A percentile compares a stretch with the other conserved stretches of the same genome.
Evolutionary conservation across 2,113 vertebrate species (phyloP).

Genomic region (Nannobrachium achirus): DNA sequence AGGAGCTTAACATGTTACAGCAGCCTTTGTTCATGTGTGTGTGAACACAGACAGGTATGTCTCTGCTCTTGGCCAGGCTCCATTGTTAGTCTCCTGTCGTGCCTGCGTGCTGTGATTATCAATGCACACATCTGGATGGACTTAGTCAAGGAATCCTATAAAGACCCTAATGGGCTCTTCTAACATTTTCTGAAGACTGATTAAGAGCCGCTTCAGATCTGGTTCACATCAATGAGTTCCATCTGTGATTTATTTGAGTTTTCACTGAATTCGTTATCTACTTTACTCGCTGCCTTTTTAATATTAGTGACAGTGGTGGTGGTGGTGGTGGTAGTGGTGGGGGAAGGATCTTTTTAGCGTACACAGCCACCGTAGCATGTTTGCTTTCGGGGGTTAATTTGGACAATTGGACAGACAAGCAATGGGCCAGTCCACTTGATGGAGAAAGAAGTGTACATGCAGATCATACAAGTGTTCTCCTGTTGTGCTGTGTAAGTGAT

Average conservation of each 20-base stretch:
- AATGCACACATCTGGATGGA: conserved; percentile 76
- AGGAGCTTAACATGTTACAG: conserved; percentile 7
- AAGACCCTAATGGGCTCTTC: conserved; percentile 74
- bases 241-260: conserved; percentile 71
- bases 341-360: not conserved
- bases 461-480: conserved; percentile 4
- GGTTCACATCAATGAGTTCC: conserved; percentile 71
- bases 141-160: conserved; percentile 78
- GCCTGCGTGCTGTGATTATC: conserved; percentile 70
- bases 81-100: conserved; percentile 45
- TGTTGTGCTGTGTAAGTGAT: conserved; percentile 20
- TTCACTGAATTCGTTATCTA: conserved; percentile 52
- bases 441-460: not conserved
- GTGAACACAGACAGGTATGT: conserved; percentile 45
- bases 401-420: conserved; percentile 18
- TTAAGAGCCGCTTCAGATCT: conserved; percentile 74
- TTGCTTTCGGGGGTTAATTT: conserved; percentile 19
- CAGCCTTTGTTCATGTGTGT: conserved; percentile 29
- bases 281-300: conserved; percentile 36
- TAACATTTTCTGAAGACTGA: conserved; percentile 75
- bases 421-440: not conserved
- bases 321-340: not conserved
- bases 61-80: conserved; percentile 38
- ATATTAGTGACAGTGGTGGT: not conserved
- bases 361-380: conserved; percentile 22